Conservation (phyloP, 2,113 vertebrate species). For the Miniopterus natalensis region DNA sequence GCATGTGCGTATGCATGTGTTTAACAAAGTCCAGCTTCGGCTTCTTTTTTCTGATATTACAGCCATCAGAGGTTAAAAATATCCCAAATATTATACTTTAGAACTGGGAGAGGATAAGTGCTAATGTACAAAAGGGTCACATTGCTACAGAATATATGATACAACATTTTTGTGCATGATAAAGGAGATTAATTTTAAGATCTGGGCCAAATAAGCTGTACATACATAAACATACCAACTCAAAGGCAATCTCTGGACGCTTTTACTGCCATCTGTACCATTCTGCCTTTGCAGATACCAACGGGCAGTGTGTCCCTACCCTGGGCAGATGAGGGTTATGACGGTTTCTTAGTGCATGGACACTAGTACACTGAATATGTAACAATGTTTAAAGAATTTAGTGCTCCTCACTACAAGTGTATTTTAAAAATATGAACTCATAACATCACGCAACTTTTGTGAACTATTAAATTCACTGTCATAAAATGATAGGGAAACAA, state of each 20-base stretch:
- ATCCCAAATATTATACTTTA: neutral
- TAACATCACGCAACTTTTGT: conserved; percentile 91
- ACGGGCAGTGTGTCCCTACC: conserved; percentile 93
- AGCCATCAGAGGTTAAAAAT: neutral
- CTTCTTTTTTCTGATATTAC: conserved; percentile 6
- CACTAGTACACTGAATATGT: conserved; percentile 86
- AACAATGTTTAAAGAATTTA: conserved; percentile 90
- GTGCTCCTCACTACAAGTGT: conserved; percentile 85
- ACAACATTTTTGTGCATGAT: neutral
- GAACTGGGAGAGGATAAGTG: neutral
- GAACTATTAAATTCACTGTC: conserved; percentile 94
- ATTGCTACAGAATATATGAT: neutral
- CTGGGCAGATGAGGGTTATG: conserved; percentile 92
- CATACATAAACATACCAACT: conserved; percentile 92
- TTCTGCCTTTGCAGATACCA: conserved; percentile 92
- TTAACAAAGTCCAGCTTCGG: neutral
- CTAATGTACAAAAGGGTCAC: neutral
- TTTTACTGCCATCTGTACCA: conserved; percentile 87
- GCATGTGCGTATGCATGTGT: neutral
- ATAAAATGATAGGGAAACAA: conserved; percentile 92
- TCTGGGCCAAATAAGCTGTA: conserved; percentile 85
- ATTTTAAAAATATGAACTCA: conserved; percentile 89
- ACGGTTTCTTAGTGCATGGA: conserved; percentile 82
- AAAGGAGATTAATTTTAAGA: conserved; percentile 8
- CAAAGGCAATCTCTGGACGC: conserved; percentile 93